Percentiles rank a stretch among this genome's conserved stretches.
These are phyloP conservation scores for Rhadina sibilatrix DNA, from an alignment of 2,113 vertebrate species.

Conservation along the genomic window DNA sequence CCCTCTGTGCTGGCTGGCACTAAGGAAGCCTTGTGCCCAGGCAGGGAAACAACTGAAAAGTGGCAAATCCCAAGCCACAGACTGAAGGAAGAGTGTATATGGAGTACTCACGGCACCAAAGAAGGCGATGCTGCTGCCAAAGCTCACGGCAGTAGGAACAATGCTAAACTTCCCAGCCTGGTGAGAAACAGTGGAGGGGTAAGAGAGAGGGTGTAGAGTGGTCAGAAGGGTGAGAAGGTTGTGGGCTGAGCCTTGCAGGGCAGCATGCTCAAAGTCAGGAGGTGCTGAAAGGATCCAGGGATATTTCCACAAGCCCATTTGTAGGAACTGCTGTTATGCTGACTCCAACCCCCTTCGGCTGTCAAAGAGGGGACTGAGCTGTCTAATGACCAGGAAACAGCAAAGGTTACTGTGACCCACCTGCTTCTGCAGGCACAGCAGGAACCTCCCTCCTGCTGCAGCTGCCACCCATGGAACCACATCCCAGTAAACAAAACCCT, in stretches of 20 bases:
- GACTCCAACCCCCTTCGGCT: background rate
- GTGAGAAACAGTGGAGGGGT: background rate
- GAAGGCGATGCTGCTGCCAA: constrained; percentile 61
- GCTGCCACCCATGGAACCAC: background rate
- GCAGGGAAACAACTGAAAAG: background rate
- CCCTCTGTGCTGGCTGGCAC: too few species aligned
- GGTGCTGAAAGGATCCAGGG: background rate
- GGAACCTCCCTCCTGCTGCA: background rate
- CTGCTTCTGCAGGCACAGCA: background rate
- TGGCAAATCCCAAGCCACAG: background rate
- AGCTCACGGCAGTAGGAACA: constrained; percentile 63
- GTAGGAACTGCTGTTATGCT: background rate
- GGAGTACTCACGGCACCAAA: constrained; percentile 73
- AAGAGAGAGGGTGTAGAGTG: background rate
- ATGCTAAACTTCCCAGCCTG: constrained; percentile 76
- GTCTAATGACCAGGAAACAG: background rate
- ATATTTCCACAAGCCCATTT: background rate
- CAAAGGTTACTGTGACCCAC: background rate
- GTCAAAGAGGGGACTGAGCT: background rate
- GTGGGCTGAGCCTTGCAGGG: background rate
- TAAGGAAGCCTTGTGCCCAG: background rate
- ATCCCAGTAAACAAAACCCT: background rate
- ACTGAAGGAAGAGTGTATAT: rapidly evolving
- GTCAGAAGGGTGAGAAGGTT: background rate
- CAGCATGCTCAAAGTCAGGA: background rate